Percentiles rank a stretch among this genome's conserved stretches.
These are phyloP conservation scores for Simalia tracyae DNA, from an alignment of 2,797 vertebrate species.

Conservation along the genomic window DNA sequence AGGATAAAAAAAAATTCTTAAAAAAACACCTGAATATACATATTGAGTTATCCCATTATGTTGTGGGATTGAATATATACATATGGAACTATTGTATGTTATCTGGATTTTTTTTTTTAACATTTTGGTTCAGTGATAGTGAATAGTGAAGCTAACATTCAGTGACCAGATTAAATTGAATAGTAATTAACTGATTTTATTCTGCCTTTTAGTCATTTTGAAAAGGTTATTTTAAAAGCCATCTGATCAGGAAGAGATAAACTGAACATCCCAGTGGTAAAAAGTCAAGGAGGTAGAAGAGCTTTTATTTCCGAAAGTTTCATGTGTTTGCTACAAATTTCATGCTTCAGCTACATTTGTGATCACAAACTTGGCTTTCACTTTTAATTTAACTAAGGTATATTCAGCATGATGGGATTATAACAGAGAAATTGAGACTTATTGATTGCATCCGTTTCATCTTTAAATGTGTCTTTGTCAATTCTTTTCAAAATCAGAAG, in stretches of 20 bases:
- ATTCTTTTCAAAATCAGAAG: constrained; percentile 53
- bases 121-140: not conserved
- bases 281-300: constrained; percentile 46
- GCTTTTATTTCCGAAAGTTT: constrained; percentile 57
- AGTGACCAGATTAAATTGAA: constrained; percentile 19
- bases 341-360: constrained; percentile 52
- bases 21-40: too few relatives aligned
- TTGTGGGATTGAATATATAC: not conserved
- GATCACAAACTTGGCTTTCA: constrained; percentile 61
- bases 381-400: constrained; percentile 67
- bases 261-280: constrained; percentile 44
- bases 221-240: constrained; percentile 52
- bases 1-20: too few relatives aligned
- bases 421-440: constrained; percentile 56
- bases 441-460: constrained; percentile 65
- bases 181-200: constrained; percentile 39
- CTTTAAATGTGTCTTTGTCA: constrained; percentile 47
- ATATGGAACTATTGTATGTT: not conserved
- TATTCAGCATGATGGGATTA: constrained; percentile 58
- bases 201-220: constrained; percentile 59
- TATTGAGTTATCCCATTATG: not conserved
- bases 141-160: constrained; percentile 1
- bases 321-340: constrained; percentile 61
- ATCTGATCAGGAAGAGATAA: constrained; percentile 50
- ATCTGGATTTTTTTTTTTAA: not conserved